phyloP scores from a whole-genome alignment of 2,888 invertebrate species.

The Anoncus sp. region DNA sequence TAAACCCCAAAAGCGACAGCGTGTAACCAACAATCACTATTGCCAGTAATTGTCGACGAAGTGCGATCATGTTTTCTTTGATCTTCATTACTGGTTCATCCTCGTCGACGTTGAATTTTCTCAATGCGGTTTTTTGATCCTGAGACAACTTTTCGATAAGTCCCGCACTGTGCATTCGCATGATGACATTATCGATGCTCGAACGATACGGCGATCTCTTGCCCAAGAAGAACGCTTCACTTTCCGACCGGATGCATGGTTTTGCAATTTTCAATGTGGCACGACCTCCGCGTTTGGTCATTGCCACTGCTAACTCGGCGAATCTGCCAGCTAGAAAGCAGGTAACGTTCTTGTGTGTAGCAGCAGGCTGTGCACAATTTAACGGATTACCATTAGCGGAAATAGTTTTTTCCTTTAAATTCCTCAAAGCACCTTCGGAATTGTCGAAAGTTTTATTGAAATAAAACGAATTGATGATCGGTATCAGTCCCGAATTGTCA shows the following conservation, averaged over 20 bases:
- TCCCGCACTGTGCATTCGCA: conserved; percentile 2
- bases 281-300: too few species aligned
- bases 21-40: conserved; percentile 6
- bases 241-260: too few species aligned
- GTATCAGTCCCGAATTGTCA: conserved; percentile 53
- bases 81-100: background rate
- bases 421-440: conserved; percentile 22
- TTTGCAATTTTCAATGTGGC: too few species aligned
- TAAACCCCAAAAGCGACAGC: background rate
- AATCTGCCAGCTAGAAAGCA: conserved; percentile 47
- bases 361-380: conserved; percentile 21
- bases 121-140: too few species aligned
- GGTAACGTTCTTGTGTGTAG: conserved; percentile 39
- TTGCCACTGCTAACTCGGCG: too few species aligned
- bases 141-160: too few species aligned
- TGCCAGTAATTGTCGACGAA: background rate
- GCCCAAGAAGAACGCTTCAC: too few species aligned
- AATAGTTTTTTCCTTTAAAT: conserved; percentile 36
- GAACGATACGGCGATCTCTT: conserved; percentile 45
- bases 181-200: background rate
- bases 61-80: background rate
- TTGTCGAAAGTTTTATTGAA: conserved; percentile 45
- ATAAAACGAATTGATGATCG: conserved; percentile 19
- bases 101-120: too few species aligned
- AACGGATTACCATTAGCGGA: background rate